Percentiles rank a stretch among this genome's conserved stretches.
phyloP scores from a whole-genome alignment of 2,797 vertebrate genomes.

The Artibeus jamaicensis region DNA sequence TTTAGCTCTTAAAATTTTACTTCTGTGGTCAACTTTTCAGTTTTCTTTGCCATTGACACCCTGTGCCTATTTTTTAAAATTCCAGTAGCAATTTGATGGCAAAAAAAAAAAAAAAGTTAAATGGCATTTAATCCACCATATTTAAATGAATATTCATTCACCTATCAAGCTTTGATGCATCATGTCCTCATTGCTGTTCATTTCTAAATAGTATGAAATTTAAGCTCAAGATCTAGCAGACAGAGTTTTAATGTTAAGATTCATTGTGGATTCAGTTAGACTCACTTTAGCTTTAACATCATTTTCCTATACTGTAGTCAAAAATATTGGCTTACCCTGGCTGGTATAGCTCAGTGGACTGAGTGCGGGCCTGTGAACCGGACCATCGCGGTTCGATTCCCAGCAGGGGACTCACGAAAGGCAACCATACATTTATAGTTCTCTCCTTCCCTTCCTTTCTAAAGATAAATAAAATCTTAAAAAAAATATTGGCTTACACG shows the following conservation, averaged over 20 bases:
- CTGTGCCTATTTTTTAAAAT: not conserved
- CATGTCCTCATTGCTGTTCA: not conserved
- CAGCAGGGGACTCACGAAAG: too few relatives aligned
- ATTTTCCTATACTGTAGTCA: not conserved
- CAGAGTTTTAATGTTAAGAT: not conserved
- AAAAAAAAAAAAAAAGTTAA: not conserved
- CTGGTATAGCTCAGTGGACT: too few relatives aligned
- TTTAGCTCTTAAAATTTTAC: not conserved
- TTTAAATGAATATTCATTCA: not conserved
- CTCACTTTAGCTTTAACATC: not conserved
- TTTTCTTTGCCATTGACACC: not conserved
- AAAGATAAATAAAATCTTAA: too few relatives aligned
- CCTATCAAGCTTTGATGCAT: not conserved
- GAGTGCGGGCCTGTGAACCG: too few relatives aligned
- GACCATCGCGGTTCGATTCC: too few relatives aligned
- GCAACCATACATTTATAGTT: too few relatives aligned
- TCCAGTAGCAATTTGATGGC: not conserved
- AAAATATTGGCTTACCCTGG: not conserved
- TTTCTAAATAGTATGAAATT: not conserved
- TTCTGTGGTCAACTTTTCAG: not conserved
- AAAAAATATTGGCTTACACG: not conserved
- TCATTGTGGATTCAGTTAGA: not conserved
- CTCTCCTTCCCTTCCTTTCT: too few relatives aligned
- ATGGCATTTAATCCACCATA: not conserved
- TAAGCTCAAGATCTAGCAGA: not conserved